Evolutionary conservation across 2,888 invertebrate species (phyloP), one percentile per base, ranked within the genome.

Genomic region (Aplocera efformata): DNA sequence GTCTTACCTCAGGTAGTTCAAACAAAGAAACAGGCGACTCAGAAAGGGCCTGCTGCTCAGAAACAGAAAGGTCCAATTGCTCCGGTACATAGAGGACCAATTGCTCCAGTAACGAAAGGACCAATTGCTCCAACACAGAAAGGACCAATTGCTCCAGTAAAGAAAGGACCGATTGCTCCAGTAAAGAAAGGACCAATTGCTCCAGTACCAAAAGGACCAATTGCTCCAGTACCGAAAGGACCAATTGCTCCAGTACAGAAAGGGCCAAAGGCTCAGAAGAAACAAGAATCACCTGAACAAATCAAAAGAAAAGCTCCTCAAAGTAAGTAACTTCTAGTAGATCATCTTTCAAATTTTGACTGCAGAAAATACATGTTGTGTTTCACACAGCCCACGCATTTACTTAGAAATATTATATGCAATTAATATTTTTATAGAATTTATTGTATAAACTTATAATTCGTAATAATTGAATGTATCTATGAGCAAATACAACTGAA

Each of bases 321-420:
- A 53, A 63, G 73, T 74, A 58, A 64, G 67, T 43, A 2, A 11
- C 6, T n/a, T n/a, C n/a, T n/a, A n/a, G n/a, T n/a, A n/a, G n/a
- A n/a, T n/a, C n/a, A n/a, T n/a, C n/a, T n/a, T n/a, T n/a, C n/a
- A n/a, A n/a, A n/a, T n/a, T n/a, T n/a, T n/a, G n/a, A n/a, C n/a
- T n/a, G n/a, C n/a, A n/a, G n/a, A n/a, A n/a, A n/a, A n/a, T n/a
- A n/a, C n/a, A n/a, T n/a, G n/a, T n/a, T n/a, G n/a, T n/a, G n/a
- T n/a, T n/a, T n/a, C n/a, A n/a, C n/a, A n/a, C n/a, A n/a, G n/a
- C n/a, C n/a, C n/a, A n/a, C n/a, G n/a, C n/a, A n/a, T n/a, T n/a
- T n/a, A n/a, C n/a, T n/a, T n/a, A n/a, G n/a, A n/a, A n/a, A n/a
- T n/a, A n/a, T n/a, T n/a, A n/a, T n/a, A n/a, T n/a, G n/a, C n/a